Evolutionary conservation across 2,888 invertebrate species (phyloP).

Genomic region (Odontocerum albicorne): DNA sequence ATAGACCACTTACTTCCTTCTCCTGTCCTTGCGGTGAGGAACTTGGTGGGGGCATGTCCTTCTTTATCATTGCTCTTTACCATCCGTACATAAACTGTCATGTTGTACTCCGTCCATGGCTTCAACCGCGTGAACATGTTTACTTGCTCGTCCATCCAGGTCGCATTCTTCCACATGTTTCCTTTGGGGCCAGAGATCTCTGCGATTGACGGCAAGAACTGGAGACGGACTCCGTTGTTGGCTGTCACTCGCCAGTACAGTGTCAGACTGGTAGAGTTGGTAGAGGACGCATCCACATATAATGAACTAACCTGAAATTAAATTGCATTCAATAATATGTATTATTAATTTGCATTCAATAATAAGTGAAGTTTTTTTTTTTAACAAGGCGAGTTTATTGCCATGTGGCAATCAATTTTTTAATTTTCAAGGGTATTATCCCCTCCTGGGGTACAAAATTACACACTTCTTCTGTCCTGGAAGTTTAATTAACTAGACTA

Average conservation of each 20-base stretch:
- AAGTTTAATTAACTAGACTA: no score
- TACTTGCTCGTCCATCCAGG: conserved; percentile 65
- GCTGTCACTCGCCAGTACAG: conserved; percentile 66
- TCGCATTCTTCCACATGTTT: conserved; percentile 60
- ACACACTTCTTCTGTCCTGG: no score
- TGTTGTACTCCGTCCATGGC: conserved; percentile 75
- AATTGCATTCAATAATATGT: no score
- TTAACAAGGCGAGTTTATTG: no score
- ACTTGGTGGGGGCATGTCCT: conserved; percentile 67
- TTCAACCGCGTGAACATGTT: conserved; percentile 64
- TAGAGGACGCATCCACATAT: conserved; percentile 64
- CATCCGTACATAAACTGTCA: conserved; percentile 72
- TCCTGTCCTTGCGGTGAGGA: conserved; percentile 62
- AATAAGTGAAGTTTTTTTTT: no score
- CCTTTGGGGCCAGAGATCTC: conserved; percentile 48
- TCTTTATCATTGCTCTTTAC: conserved; percentile 53
- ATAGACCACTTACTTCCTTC: conserved; percentile 64
- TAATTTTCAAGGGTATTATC: no score
- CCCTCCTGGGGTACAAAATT: no score
- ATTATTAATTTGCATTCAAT: no score
- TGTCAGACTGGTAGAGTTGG: conserved; percentile 64
- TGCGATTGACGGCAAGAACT: conserved; percentile 71
- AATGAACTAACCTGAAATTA: conserved; percentile 57
- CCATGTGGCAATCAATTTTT: no score
- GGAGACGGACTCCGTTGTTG: conserved; percentile 52